Base-by-base conservation (phyloP, 2,797 vertebrate species). In the Pogoniulus pusillus region DNA sequence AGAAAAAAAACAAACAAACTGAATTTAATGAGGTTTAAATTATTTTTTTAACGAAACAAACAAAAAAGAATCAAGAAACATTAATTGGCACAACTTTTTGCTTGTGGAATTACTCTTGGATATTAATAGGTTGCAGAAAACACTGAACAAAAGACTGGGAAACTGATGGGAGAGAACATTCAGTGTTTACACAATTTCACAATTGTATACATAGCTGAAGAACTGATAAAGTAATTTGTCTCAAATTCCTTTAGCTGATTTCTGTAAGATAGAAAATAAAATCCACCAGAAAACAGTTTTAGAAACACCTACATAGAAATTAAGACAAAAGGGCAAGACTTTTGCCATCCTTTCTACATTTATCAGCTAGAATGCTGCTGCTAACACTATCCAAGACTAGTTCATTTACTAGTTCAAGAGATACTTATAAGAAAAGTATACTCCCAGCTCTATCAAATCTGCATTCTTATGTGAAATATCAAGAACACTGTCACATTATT, bases 231-330 rank as follows among this genome's bases (percentile, higher is more conserved):
- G 39, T 29, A 88, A 88, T 68, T 68, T 71, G 23, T 76, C 49
- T 84, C 75, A 39, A 90, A 57, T 68, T 64, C 60, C 22, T 79
- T 63, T 6, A 68, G 32, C 30, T 77, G 75, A 89, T 79, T 89
- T 63, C 22, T 59, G 30, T 37, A 85, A 47, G 86, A 89, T 30
- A 84, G 30, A 32, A 82, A 79, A 39, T 12, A 89, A 89, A 93
- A 87, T 45, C 68, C 85, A 22, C 45, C 57, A 90, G 29, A 68
- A 91, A 58, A 78, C 79, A 79, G 83, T 75, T 90, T 81, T 35
- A 69, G 55, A 58, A 75, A 45, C 59, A 72, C 65, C 73, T 66
- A 69, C 26, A 8, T 29, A 63, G 60, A 81, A 87, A 83, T 83
- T n/a, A 65, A 69, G 62, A 70, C 37, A 10, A 81, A 73, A 18